phyloP scores from a whole-genome alignment of 2,797 vertebrate species.

The Naso thynnoides region DNA sequence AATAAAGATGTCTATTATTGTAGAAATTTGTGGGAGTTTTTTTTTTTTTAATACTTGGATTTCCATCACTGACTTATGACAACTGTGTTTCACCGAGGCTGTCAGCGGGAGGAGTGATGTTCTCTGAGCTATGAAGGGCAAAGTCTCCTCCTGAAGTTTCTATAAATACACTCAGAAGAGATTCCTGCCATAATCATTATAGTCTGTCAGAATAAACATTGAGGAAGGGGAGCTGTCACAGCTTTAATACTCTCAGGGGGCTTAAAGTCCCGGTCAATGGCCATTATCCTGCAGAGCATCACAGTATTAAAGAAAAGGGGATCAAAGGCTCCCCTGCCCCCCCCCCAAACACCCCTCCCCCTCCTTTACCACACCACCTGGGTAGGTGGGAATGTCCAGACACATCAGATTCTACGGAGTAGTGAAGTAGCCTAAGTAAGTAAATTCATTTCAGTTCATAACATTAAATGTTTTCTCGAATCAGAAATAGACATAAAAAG shows the following conservation, averaged over 20 bases:
- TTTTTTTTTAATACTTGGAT: neutral
- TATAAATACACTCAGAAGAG: slow-evolving; percentile 37
- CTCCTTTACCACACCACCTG: slow-evolving; percentile 52
- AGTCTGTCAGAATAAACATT: slow-evolving; percentile 58
- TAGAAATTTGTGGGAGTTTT: slow-evolving; percentile 18
- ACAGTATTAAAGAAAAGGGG: slow-evolving; percentile 19
- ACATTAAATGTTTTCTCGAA: too few species aligned
- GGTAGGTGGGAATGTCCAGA: slow-evolving; percentile 33
- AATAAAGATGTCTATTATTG: slow-evolving; percentile 76
- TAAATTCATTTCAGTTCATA: too few species aligned
- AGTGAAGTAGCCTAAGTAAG: too few species aligned
- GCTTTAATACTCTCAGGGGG: slow-evolving; percentile 55
- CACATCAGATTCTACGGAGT: neutral
- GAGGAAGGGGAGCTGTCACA: slow-evolving; percentile 11
- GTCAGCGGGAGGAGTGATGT: slow-evolving; percentile 21
- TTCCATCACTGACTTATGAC: slow-evolving; percentile 28
- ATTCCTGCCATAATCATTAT: slow-evolving; percentile 38
- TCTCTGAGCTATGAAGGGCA: slow-evolving; percentile 17
- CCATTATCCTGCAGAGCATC: slow-evolving; percentile 53
- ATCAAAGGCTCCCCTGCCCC: slow-evolving; percentile 57
- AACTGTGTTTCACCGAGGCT: slow-evolving; percentile 32
- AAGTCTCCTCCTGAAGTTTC: slow-evolving; percentile 15
- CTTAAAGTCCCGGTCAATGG: slow-evolving; percentile 36
- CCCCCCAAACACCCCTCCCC: slow-evolving; percentile 47
- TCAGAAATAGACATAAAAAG: too few species aligned